Evolutionary conservation across 2,888 invertebrate species (phyloP).

Genomic region (Eutolmus rufibarbis): DNA sequence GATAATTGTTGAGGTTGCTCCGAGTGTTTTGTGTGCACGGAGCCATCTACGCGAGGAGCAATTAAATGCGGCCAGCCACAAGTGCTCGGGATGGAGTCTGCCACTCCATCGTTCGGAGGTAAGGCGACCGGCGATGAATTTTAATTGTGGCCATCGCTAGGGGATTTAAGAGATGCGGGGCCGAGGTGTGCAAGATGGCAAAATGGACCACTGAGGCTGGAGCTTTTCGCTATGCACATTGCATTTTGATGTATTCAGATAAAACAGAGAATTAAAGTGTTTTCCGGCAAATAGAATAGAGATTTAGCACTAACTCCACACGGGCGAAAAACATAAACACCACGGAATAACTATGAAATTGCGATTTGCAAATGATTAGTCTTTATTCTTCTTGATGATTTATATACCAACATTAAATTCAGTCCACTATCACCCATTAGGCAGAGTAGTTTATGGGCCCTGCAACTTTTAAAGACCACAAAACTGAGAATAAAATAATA

Average conservation of each 20-base stretch:
- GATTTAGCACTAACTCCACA: not conserved
- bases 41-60: not conserved
- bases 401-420: no score
- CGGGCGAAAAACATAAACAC: no score
- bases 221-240: not conserved
- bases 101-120: not conserved
- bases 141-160: not conserved
- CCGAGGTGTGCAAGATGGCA: not conserved
- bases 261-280: not conserved
- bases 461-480: no score
- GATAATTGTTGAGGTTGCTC: slow-evolving; percentile 26
- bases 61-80: slow-evolving; percentile 11
- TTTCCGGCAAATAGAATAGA: not conserved
- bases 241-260: not conserved
- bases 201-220: not conserved
- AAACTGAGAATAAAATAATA: no score
- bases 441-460: no score
- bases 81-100: not conserved
- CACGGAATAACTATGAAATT: no score
- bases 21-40: slow-evolving; percentile 1
- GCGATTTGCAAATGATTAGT: no score
- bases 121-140: not conserved
- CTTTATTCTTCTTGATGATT: no score
- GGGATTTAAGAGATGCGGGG: not conserved
- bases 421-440: no score